Conservation (phyloP, 2,797 vertebrate species). For the Neoniphon sammara region DNA sequence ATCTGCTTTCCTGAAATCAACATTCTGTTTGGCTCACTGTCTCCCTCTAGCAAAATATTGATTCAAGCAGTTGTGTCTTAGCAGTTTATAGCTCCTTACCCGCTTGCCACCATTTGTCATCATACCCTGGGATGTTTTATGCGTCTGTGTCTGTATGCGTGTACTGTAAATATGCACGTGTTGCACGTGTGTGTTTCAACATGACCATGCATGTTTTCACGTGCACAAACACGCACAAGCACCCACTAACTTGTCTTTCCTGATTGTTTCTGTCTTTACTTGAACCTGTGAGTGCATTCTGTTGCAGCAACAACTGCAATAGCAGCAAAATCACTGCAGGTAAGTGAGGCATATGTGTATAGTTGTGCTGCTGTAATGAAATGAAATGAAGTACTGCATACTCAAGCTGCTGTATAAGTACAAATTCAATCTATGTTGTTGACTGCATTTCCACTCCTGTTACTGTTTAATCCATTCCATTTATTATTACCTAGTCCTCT, state of each 20-base stretch:
- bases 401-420: conserved; percentile 4
- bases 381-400: neutral
- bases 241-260: conserved; percentile 16
- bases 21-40: conserved; percentile 44
- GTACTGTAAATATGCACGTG: too few species aligned
- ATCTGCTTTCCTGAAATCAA: conserved; percentile 51
- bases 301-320: too few species aligned
- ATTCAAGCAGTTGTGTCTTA: conserved; percentile 45
- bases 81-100: conserved; percentile 17
- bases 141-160: too few species aligned
- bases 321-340: neutral
- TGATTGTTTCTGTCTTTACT: neutral
- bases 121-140: conserved; percentile 5
- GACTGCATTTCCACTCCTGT: conserved; percentile 10
- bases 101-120: conserved; percentile 17
- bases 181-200: neutral
- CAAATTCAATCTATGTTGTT: neutral
- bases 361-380: neutral
- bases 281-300: neutral
- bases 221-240: too few species aligned
- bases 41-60: conserved; percentile 62
- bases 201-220: neutral
- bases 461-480: neutral
- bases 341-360: neutral
- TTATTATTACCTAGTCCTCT: conserved; percentile 11